Evolutionary conservation across 37 sponge, comb jelly and placozoan genomes (phyloP).

Genomic region (Petrosia ficiformis): DNA sequence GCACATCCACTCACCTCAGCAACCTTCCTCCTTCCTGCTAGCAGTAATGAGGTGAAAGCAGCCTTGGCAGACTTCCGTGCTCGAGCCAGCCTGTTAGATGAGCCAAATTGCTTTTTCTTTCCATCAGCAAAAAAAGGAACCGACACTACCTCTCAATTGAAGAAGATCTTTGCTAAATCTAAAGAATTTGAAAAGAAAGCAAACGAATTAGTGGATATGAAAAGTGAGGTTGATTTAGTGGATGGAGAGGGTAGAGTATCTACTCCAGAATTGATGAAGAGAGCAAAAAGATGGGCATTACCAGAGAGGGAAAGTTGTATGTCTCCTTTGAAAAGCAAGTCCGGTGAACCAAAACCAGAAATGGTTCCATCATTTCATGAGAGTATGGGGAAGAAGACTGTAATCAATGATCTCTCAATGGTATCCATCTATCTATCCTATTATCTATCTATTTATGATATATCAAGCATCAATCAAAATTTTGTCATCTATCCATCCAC

Average conservation of each 20-base stretch:
- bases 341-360: too few species aligned
- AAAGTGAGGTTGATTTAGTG: not conserved
- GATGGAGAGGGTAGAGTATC: not conserved
- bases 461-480: too few species aligned
- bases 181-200: constrained; percentile 31
- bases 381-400: too few species aligned
- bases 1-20: constrained; percentile 60
- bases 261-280: not conserved
- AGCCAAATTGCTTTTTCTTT: constrained; percentile 50
- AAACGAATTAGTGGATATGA: not conserved
- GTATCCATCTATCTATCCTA: too few species aligned
- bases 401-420: too few species aligned
- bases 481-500: too few species aligned
- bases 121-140: constrained; percentile 28
- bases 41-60: constrained; percentile 9
- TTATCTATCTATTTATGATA: too few species aligned
- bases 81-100: constrained; percentile 23
- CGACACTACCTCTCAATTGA: constrained; percentile 20
- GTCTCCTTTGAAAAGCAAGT: too few species aligned
- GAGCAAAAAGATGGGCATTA: not conserved
- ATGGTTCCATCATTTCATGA: too few species aligned
- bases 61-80: constrained; percentile 73
- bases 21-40: constrained; percentile 20
- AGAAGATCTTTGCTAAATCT: constrained; percentile 36
- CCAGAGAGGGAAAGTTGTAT: too few species aligned